Evolutionary conservation across 2,113 vertebrate species (phyloP), one percentile per base, ranked within the genome.

Genomic region (Sorex araneus): DNA sequence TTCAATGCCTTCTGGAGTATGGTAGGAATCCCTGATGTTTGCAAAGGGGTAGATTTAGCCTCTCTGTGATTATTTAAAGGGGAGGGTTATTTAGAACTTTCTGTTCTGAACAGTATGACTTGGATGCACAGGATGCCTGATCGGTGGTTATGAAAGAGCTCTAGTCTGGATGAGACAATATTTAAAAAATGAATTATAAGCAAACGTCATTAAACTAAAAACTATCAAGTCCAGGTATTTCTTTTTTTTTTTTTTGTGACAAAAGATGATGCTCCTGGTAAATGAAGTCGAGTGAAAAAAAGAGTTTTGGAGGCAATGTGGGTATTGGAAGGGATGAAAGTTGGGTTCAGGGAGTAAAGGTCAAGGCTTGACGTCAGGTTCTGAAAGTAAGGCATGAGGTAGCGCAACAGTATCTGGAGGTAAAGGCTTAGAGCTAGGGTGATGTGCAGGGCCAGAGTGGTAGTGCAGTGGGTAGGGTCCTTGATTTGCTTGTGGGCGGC

Each of bases 101-200:
- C 2, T 57, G 40, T 36, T 40, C n/a, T 80, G 71, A 54, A 69
- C 77, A 80, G 32, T 12, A 15, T 76, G 21, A 76, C 43, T 91
- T 80, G 82, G 54, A 76, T 79, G 27, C 19, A 60, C 6, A 60
- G 57, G 18, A 23, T 23, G 64, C 28, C 85, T 92, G 73, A 74
- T 84, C 45, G 15, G 28, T 92, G 32, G 36, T 94, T 82, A 28
- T 12, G 25, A 43, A 87, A 70, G 27, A 76, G 66, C 64, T 87
- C 5, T 70, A 63, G 64, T 73, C 36, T 90, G 25, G 11, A 67
- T 69, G 43, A 32, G 32, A 84, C 80, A 91, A 80, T 88, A 86
- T 9, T 93, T 76, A 69, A 66, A 50, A 47, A 78, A 77, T 79
- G 87, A 93, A 75, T 74, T 25, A 28, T 23, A 69, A 50, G 76